These are phyloP conservation scores for Coccyzus lansbergi DNA, from an alignment of 2,797 vertebrate genomes.

Conservation along the genomic window DNA sequence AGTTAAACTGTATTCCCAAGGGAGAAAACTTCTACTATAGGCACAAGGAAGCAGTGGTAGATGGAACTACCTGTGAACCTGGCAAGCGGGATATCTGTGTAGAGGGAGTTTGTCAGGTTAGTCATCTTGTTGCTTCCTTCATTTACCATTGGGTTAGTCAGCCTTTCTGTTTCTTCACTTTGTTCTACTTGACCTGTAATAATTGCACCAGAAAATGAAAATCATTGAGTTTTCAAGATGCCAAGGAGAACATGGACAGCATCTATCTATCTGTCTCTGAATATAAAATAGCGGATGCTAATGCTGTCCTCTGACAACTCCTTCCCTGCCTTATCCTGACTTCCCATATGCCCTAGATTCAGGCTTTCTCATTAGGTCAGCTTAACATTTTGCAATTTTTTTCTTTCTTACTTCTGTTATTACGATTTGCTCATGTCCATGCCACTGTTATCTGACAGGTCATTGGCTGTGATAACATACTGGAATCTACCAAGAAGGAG, in stretches of 20 bases:
- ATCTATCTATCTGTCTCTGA: neutral
- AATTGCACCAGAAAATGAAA: neutral
- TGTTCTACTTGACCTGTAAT: neutral
- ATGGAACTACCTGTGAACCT: constrained; percentile 92
- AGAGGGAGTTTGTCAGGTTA: constrained; percentile 90
- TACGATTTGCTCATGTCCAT: neutral
- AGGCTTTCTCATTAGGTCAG: neutral
- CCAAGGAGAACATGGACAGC: neutral
- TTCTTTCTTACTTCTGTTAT: neutral
- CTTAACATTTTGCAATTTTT: neutral
- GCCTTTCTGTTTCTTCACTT: neutral
- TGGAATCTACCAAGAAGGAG: constrained; percentile 89
- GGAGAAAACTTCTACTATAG: constrained; percentile 95
- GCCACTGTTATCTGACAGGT: constrained; percentile 71
- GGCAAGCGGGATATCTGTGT: constrained; percentile 90
- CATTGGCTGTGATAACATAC: constrained; percentile 90
- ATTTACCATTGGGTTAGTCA: neutral
- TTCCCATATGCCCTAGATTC: neutral
- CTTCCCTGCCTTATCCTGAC: neutral
- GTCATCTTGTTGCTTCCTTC: neutral
- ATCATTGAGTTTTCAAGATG: neutral
- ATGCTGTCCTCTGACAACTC: neutral
- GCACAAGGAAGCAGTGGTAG: constrained; percentile 86
- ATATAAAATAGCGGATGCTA: neutral
- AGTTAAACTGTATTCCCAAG: constrained; percentile 95